Percentiles rank a stretch among this genome's conserved stretches.
phyloP scores from a whole-genome alignment of 2,113 vertebrate species.

The Psammodynastes pulverulentus region DNA sequence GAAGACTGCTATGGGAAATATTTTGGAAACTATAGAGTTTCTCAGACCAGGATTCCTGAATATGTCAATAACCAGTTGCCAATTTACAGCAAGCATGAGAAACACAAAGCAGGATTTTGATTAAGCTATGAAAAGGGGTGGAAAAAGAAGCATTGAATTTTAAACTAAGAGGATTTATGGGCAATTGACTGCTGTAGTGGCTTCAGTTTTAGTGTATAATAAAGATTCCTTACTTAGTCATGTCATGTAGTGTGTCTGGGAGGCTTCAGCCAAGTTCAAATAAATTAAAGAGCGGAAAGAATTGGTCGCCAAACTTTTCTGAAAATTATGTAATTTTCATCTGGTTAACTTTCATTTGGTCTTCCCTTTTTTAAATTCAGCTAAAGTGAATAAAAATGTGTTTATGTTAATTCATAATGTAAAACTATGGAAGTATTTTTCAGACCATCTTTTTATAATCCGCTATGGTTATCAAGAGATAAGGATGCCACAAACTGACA shows the following conservation, averaged over 20 bases:
- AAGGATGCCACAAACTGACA: slow-evolving; percentile 13
- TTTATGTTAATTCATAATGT: background rate
- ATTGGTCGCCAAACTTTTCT: background rate
- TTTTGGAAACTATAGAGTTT: background rate
- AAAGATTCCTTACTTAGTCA: background rate
- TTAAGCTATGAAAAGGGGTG: background rate
- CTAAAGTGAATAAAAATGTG: background rate
- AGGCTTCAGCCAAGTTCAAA: background rate
- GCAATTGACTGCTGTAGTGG: background rate
- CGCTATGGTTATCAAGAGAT: slow-evolving; percentile 19
- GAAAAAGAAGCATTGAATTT: background rate
- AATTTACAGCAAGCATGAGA: background rate
- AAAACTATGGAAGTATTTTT: background rate
- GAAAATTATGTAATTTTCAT: background rate
- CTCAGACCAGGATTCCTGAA: background rate
- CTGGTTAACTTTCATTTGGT: background rate
- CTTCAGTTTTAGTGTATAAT: background rate
- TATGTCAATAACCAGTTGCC: background rate
- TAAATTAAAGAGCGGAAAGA: background rate
- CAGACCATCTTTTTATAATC: background rate
- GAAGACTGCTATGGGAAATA: background rate
- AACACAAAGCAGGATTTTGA: background rate
- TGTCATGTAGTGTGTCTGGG: background rate
- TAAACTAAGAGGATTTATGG: background rate
- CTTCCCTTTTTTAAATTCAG: background rate